Conservation (phyloP, 2,888 invertebrate species). For the Troides aeacus region DNA sequence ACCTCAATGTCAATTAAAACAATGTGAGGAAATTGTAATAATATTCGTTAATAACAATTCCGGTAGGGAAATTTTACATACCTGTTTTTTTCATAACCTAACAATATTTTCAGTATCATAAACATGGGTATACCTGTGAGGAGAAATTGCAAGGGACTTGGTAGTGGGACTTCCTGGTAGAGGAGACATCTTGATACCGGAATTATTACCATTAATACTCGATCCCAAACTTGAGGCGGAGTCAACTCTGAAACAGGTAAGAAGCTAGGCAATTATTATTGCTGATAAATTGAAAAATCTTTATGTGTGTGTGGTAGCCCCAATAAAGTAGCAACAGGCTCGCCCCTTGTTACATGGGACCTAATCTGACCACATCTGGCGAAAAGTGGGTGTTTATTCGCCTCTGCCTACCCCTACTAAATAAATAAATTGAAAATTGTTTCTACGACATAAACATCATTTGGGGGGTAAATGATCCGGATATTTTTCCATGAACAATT, state of each 20-base stretch:
- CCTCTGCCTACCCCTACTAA: no score
- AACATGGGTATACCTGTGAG: conserved; percentile 58
- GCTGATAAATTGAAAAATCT: background rate
- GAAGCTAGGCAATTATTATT: background rate
- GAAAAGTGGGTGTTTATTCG: no score
- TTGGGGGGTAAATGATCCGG: no score
- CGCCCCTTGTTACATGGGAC: no score
- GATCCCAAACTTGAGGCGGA: conserved; percentile 81
- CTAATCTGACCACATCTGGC: no score
- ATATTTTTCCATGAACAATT: no score
- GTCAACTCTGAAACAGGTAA: conserved; percentile 61
- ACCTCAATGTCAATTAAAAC: no score
- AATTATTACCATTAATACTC: conserved; percentile 79
- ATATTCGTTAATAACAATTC: background rate
- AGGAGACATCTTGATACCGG: conserved; percentile 76
- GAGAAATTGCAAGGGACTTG: conserved; percentile 51
- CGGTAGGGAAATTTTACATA: no score
- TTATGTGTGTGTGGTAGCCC: no score
- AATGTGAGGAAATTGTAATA: no score
- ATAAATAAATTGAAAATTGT: background rate
- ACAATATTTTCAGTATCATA: background rate
- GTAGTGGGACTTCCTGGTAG: conserved; percentile 53
- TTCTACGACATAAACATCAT: background rate
- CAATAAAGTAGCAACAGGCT: no score
- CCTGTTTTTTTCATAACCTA: no score